These are phyloP conservation scores for Buphagus erythrorhynchus DNA, from an alignment of 2,797 vertebrate species.

Conservation along the genomic window DNA sequence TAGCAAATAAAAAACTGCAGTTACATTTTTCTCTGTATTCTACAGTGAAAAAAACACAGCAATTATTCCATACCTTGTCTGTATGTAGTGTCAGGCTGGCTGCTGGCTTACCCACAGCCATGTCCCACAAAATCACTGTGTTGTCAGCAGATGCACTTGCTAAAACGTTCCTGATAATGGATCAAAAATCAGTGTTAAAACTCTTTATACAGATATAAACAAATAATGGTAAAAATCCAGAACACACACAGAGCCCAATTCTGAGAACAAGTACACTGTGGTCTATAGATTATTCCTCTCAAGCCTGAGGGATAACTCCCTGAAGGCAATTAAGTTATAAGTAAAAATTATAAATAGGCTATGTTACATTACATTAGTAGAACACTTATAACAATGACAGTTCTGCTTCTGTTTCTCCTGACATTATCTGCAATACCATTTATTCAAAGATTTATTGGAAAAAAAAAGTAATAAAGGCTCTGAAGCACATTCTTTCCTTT, in stretches of 20 bases:
- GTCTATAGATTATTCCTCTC: background rate
- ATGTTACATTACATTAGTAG: background rate
- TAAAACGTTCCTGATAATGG: constrained; percentile 87
- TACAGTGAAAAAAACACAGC: background rate
- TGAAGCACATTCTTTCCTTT: background rate
- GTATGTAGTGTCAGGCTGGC: constrained; percentile 86
- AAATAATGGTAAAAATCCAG: background rate
- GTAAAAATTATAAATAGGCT: background rate
- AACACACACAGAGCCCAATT: background rate
- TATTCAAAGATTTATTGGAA: background rate
- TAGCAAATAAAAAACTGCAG: background rate
- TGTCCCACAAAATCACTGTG: constrained; percentile 92
- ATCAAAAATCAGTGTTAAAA: background rate
- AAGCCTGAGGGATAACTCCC: background rate
- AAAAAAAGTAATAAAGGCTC: background rate
- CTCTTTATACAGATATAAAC: background rate
- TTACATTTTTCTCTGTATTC: background rate
- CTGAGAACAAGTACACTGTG: background rate
- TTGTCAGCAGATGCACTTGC: constrained; percentile 93
- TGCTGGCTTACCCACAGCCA: constrained; percentile 87
- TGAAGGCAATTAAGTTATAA: background rate
- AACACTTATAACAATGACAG: background rate
- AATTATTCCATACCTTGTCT: constrained; percentile 85
- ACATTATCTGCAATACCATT: background rate
- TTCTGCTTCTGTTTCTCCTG: background rate